Evolutionary conservation across 2,113 vertebrate species (phyloP), one percentile per base, ranked within the genome.

Genomic region (Siniperca knerii): DNA sequence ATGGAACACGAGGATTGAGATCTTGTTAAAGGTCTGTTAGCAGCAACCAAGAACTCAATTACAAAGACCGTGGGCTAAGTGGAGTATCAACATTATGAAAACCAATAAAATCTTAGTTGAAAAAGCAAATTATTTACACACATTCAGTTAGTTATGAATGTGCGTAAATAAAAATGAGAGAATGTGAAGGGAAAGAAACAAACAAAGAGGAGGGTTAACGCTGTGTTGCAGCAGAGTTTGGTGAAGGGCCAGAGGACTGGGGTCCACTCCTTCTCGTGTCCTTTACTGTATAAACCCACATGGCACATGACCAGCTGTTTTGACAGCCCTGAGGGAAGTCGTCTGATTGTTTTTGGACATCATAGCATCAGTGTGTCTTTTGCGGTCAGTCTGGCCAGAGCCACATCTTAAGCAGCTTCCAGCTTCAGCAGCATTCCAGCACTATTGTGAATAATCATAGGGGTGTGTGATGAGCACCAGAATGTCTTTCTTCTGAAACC

Each of bases 401-500:
- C 16, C 61, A 66, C 68, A 81, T 87, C 85, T 90, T 87, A 88
- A 86, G 89, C 84, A 72, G 86, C 83, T 93, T 65, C 71, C 62
- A 40, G 72, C 21, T 62, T 82, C 64, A 33, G 81, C 71, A 60
- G 75, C 73, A 54, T 85, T 90, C 67, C 79, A 67, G 21, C 21
- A 65, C 76, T 40, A 79, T 92, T 93, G 75, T 91, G 67, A 85
- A 89, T 85, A 77, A 88, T 89, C 81, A 87, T 29, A 89, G 74
- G 85, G 16, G 81, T 89, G 90, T 89, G 82, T 86, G 92, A 93
- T 92, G 91, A 92, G 89, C 86, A 80, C 58, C 86, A 85, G 73
- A 82, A 73, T 54, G 81, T 84, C 87, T 92, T 92, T 92, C 82
- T 92, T 88, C 79, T 81, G 69, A 88, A 87, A 93, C 91, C 92